Base-by-base conservation (phyloP, 2,113 vertebrate species). In the Polypterus senegalus region DNA sequence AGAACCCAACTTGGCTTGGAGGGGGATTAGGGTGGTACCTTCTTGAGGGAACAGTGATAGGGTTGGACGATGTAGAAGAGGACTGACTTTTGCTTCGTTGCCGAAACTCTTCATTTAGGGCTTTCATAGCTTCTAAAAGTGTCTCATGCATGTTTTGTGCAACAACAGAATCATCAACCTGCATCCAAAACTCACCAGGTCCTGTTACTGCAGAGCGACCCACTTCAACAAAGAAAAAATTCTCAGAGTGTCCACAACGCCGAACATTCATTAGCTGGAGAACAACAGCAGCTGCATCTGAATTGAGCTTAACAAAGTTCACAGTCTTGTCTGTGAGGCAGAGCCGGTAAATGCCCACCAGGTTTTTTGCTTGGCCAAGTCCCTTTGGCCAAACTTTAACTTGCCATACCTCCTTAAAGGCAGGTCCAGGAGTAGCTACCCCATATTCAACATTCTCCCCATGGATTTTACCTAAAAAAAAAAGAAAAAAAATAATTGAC, bases 81-180 rank as follows among this genome's bases (percentile, higher is more conserved):
- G 88, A 85, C 73, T 88, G 87, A 53, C 83, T 88, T 66, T 88
- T 89, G 74, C 83, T 85, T 49, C 85, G 81, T 45, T 85, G 81
- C 10, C 88, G 87, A 62, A 89, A 88, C 72, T 89, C 87, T 60
- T 89, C 88, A 5, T 86, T 89, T 56, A 89, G 70, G 0, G 79
- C 76, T 69, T 89, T 91, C 87, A 90, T 89, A 52, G 89, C 82
- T 44, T 88, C 86, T 11, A 90, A 73, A 49, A 91, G 75, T 1
- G 85, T 89, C 72, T 92, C 83, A 3, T 90, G 90, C 79, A 91
- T 91, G 78, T 87, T 91, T 74, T 87, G 86, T 56, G 88, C 88
- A 46, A 89, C 84, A 27, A 86, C 81, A 0, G 83, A 79, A 57
- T 91, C 85, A 1, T 88, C 87, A 43, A 87, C 87, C 81, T 89